Conservation (phyloP, 1,140 invertebrate species). For the Brachystomella parvula region DNA sequence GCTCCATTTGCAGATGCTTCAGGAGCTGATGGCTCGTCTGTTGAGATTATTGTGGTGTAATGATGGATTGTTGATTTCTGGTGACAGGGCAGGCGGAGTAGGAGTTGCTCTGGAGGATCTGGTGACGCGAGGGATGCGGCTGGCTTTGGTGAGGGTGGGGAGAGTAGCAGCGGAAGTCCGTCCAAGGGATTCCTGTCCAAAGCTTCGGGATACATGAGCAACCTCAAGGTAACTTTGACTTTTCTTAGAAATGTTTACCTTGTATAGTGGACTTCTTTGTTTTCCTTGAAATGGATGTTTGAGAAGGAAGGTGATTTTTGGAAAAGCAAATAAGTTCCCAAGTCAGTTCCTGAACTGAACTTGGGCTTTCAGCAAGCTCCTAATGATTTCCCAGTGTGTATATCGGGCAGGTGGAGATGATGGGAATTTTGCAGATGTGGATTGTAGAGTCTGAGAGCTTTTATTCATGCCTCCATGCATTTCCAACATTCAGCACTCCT, state of each 20-base stretch:
- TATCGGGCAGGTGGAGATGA: not conserved
- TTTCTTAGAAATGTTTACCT: not conserved
- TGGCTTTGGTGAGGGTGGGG: constrained; percentile 1
- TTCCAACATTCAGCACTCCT: too few relatives aligned
- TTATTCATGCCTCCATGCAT: too few relatives aligned
- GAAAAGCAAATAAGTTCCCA: not conserved
- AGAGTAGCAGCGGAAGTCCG: constrained; percentile 17
- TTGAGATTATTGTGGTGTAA: too few relatives aligned
- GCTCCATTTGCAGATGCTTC: not conserved
- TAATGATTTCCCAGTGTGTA: not conserved
- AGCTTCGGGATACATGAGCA: constrained; percentile 30
- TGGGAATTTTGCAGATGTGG: too few relatives aligned
- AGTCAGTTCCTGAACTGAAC: too few relatives aligned
- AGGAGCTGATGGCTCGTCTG: too few relatives aligned
- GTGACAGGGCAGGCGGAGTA: constrained; percentile 19
- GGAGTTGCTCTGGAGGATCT: constrained; percentile 28
- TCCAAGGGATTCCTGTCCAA: constrained; percentile 30
- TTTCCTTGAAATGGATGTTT: not conserved
- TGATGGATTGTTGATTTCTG: not conserved
- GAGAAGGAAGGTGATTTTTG: not conserved
- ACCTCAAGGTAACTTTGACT: constrained; percentile 27
- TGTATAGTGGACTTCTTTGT: not conserved
- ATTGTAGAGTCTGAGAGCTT: too few relatives aligned
- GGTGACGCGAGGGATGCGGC: constrained; percentile 15
- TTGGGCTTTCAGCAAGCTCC: too few relatives aligned